Conservation (phyloP, 2,797 vertebrate genomes). For the Serranus cabrilla region DNA sequence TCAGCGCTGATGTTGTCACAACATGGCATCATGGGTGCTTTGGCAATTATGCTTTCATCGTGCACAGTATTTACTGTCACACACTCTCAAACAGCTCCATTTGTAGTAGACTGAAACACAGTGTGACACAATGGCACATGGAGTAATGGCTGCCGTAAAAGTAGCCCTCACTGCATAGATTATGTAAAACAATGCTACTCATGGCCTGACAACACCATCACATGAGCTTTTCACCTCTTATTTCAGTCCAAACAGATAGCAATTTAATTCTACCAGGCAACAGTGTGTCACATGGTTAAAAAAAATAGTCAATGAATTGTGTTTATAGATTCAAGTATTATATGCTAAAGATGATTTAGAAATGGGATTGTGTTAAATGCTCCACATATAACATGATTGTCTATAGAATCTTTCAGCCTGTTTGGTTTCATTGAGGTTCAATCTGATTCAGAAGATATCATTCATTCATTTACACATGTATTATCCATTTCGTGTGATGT, state of each 20-base stretch:
- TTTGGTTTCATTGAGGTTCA: slow-evolving; percentile 8
- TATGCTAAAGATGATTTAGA: slow-evolving; percentile 28
- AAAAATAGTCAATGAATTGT: slow-evolving; percentile 15
- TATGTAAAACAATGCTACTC: not conserved
- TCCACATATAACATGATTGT: slow-evolving; percentile 41
- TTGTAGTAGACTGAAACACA: slow-evolving; percentile 30
- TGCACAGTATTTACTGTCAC: slow-evolving; percentile 46
- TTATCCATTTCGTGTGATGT: not conserved
- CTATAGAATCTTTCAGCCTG: slow-evolving; percentile 5
- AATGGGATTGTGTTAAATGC: slow-evolving; percentile 42
- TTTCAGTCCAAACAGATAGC: not conserved
- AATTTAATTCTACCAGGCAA: not conserved
- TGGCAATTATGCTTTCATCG: slow-evolving; percentile 60
- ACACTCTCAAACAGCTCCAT: slow-evolving; percentile 40
- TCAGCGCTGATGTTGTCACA: slow-evolving; percentile 62
- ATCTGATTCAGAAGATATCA: slow-evolving; percentile 9
- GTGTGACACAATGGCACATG: slow-evolving; percentile 19
- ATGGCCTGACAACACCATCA: not conserved
- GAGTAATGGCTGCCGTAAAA: slow-evolving; percentile 22
- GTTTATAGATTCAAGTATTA: slow-evolving; percentile 4
- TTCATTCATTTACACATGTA: not conserved
- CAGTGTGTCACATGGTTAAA: not conserved
- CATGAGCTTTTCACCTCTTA: not conserved
- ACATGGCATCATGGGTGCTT: slow-evolving; percentile 47
- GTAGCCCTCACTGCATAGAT: not conserved